A percentile compares a stretch with the other conserved stretches of the same genome.
Conservation (phyloP, 2,113 vertebrate species). For the Ginglymostoma cirratum region DNA sequence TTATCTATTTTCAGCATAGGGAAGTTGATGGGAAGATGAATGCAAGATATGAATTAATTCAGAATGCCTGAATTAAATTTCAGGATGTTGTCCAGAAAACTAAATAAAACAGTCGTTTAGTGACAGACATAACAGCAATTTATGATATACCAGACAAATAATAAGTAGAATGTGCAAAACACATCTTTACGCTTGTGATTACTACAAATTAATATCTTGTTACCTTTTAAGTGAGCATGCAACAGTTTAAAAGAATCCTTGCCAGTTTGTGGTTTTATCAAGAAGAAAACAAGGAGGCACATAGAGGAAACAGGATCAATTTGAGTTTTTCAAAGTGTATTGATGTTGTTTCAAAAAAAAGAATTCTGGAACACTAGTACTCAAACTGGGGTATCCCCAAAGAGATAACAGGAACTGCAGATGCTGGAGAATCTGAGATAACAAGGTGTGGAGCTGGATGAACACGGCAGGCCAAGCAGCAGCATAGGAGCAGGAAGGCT, state of each 20-base stretch:
- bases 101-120: not conserved
- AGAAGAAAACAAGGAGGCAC: not conserved
- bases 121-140: not conserved
- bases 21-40: not conserved
- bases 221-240: not conserved
- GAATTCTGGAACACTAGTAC: not conserved
- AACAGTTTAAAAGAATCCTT: too few species aligned
- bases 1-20: not conserved
- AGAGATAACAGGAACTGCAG: too few species aligned
- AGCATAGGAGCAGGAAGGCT: too few species aligned
- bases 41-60: not conserved
- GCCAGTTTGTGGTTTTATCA: not conserved
- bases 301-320: not conserved
- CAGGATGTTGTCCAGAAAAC: not conserved
- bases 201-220: slow-evolving; percentile 9
- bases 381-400: not conserved
- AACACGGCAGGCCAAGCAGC: too few species aligned
- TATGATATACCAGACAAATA: not conserved
- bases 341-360: not conserved
- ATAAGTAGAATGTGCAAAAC: not conserved
- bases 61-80: not conserved
- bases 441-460: too few species aligned
- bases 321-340: not conserved
- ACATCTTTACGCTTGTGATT: not conserved
- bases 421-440: too few species aligned